Conservation (phyloP, 2,797 vertebrate genomes). For the Lates japonicus region DNA sequence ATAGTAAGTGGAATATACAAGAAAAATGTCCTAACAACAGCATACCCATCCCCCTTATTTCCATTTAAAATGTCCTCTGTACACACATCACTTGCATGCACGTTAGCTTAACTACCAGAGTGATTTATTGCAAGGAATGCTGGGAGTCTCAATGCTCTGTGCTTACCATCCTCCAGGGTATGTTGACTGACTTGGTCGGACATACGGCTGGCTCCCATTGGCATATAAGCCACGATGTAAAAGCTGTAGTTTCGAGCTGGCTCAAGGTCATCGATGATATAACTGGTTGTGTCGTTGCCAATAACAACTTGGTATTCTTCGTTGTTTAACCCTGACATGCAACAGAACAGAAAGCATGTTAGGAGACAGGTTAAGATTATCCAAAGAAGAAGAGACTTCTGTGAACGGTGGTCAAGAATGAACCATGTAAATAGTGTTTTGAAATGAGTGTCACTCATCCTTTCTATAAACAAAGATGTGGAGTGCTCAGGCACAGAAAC, state of each 20-base stretch:
- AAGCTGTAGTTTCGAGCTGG: slow-evolving; percentile 97
- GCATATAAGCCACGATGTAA: slow-evolving; percentile 99
- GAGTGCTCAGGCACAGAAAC: slow-evolving; percentile 32
- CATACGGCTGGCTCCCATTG: slow-evolving; percentile 99
- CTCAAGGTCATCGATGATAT: slow-evolving; percentile 96
- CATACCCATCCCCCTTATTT: slow-evolving; percentile 31
- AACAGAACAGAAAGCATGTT: slow-evolving; percentile 18
- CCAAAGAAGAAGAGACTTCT: background rate
- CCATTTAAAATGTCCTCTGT: slow-evolving; percentile 51
- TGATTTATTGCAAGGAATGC: slow-evolving; percentile 77
- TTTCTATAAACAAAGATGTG: slow-evolving; percentile 41
- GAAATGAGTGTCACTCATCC: slow-evolving; percentile 33
- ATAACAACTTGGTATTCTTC: slow-evolving; percentile 99
- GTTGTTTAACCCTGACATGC: slow-evolving; percentile 93
- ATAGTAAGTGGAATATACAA: background rate
- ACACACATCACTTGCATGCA: slow-evolving; percentile 59
- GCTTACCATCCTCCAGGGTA: slow-evolving; percentile 97
- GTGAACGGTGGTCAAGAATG: slow-evolving; percentile 19
- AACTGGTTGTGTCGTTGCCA: slow-evolving; percentile 97
- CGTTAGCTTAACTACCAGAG: slow-evolving; percentile 65
- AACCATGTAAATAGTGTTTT: slow-evolving; percentile 35
- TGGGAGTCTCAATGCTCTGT: slow-evolving; percentile 49
- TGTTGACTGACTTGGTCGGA: slow-evolving; percentile 96
- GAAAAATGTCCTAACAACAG: slow-evolving; percentile 10
- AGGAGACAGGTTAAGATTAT: slow-evolving; percentile 6